Evolutionary conservation across 2,888 invertebrate species (phyloP).

Genomic region (Meteorus colon): DNA sequence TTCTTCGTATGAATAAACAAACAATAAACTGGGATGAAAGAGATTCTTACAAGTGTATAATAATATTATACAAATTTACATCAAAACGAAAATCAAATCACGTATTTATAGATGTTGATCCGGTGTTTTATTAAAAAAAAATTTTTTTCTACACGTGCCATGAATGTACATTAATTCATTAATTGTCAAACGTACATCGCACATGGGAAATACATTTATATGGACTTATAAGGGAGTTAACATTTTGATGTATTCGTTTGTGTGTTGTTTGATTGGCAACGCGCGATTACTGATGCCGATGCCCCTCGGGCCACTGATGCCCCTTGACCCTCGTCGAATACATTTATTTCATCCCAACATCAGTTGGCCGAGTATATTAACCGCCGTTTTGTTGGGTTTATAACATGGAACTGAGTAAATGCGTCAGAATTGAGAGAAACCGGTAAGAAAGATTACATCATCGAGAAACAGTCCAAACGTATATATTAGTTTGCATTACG

Average conservation of each 20-base stretch:
- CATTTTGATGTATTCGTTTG: neutral
- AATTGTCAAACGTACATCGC: neutral
- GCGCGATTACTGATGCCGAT: slow-evolving; percentile 14
- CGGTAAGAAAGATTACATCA: slow-evolving; percentile 23
- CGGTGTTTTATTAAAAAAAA: slow-evolving; percentile 2
- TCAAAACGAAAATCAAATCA: neutral
- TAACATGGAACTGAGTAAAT: slow-evolving; percentile 6
- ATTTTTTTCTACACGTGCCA: slow-evolving; percentile 7
- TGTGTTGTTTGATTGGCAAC: neutral
- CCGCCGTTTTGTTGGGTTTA: slow-evolving; percentile 1
- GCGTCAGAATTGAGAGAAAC: slow-evolving; percentile 20
- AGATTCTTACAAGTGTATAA: neutral
- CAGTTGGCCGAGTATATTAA: neutral
- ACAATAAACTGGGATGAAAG: no score
- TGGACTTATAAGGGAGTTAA: neutral
- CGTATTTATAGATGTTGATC: slow-evolving; percentile 1
- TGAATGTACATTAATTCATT: neutral
- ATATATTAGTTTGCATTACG: slow-evolving; percentile 4
- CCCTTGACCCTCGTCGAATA: slow-evolving; percentile 14
- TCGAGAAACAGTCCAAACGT: neutral
- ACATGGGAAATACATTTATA: neutral
- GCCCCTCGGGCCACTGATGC: slow-evolving; percentile 20
- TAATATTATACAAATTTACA: slow-evolving; percentile 1
- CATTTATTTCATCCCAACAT: slow-evolving; percentile 17
- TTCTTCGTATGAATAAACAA: no score